Conservation (phyloP, 2,113 vertebrate genomes). For the Rhinolophus sinicus region DNA sequence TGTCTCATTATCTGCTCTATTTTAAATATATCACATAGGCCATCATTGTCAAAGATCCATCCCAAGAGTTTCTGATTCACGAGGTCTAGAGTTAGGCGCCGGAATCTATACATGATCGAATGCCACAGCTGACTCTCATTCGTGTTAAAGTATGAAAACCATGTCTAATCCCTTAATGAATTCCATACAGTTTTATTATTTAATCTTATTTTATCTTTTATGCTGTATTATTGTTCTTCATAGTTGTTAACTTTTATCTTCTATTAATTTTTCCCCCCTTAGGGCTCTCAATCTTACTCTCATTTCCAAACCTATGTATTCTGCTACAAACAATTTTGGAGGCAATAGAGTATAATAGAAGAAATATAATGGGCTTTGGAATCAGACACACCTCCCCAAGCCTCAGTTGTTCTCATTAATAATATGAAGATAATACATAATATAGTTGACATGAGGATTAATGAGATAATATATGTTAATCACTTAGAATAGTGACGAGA, state of each 20-base stretch:
- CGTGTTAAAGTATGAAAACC: neutral
- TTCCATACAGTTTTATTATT: constrained; percentile 7
- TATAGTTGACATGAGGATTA: neutral
- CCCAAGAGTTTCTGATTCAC: neutral
- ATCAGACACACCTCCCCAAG: neutral
- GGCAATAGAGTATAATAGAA: neutral
- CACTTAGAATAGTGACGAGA: neutral
- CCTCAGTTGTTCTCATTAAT: constrained; percentile 20
- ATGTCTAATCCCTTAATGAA: neutral
- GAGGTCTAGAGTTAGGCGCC: neutral
- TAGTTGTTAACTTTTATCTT: constrained; percentile 24
- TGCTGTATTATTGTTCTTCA: constrained; percentile 6
- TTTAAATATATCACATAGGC: neutral
- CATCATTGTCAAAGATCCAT: neutral
- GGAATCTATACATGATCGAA: neutral
- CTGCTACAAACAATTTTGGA: constrained; percentile 29
- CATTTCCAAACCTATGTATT: constrained; percentile 18
- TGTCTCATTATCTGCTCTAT: neutral
- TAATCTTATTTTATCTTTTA: constrained; percentile 4
- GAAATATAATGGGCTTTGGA: neutral
- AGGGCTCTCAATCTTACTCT: neutral
- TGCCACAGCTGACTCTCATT: neutral
- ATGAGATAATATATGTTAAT: neutral
- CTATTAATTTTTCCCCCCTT: neutral
- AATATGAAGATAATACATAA: constrained; percentile 21